Conservation (phyloP, 2,797 vertebrate species). For the Pelochelys cantorii region DNA sequence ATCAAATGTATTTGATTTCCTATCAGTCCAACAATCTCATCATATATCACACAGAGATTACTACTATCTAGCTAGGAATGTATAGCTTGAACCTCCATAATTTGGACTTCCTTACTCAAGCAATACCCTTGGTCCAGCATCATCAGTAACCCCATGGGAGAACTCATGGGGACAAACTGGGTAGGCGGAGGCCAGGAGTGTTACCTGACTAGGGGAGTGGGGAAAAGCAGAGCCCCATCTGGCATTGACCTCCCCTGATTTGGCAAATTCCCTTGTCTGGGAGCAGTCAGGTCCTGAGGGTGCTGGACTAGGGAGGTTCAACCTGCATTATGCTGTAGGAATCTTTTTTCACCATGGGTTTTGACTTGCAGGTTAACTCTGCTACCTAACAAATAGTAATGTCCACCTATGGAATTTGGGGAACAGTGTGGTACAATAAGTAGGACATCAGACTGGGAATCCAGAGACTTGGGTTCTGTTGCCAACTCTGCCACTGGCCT, state of each 20-base stretch:
- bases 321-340: background rate
- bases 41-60: rapidly evolving
- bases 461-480: background rate
- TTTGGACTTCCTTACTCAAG: too few species aligned
- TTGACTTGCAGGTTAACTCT: background rate
- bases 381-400: background rate
- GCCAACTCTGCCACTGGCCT: background rate
- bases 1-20: constrained; percentile 28
- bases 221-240: too few species aligned
- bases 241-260: too few species aligned
- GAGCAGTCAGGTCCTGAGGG: too few species aligned
- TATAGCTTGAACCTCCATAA: background rate
- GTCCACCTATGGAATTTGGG: background rate
- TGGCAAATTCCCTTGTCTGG: too few species aligned
- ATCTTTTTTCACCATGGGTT: background rate
- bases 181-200: too few species aligned
- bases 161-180: too few species aligned
- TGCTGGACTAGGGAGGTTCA: too few species aligned
- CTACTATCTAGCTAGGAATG: background rate
- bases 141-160: too few species aligned
- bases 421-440: background rate
- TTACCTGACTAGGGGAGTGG: too few species aligned
- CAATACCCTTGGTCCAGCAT: too few species aligned
- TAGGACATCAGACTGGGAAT: background rate
- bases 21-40: background rate